Conservation (phyloP, 2,888 invertebrate species). For the Diadegma fenestrale region DNA sequence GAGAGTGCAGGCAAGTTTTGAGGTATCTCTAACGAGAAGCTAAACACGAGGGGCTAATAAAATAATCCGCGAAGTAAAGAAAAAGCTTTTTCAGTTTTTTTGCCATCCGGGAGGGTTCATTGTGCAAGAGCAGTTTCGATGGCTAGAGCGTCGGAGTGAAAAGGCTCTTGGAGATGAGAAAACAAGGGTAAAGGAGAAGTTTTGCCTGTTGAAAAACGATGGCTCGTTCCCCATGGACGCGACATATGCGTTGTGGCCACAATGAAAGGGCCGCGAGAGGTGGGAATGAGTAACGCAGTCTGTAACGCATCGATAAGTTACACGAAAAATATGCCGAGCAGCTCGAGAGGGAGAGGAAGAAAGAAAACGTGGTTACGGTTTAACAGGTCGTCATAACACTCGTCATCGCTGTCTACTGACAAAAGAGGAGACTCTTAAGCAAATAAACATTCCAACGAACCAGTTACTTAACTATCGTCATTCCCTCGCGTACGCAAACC, state of each 20-base stretch:
- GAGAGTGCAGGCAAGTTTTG: neutral
- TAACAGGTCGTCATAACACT: constrained; percentile 84
- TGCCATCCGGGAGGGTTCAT: neutral
- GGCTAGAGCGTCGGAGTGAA: constrained; percentile 37
- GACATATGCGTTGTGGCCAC: constrained; percentile 74
- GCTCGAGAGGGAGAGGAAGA: constrained; percentile 5
- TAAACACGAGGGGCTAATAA: constrained; percentile 57
- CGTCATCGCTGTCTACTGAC: constrained; percentile 76
- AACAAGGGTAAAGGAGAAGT: constrained; percentile 35
- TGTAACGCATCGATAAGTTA: constrained; percentile 49
- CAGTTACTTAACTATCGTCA: constrained; percentile 82
- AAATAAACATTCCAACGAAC: constrained; percentile 85
- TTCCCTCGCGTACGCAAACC: constrained; percentile 48
- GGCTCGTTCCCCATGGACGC: constrained; percentile 71
- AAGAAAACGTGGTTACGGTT: constrained; percentile 68
- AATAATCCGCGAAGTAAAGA: constrained; percentile 47
- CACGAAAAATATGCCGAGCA: neutral
- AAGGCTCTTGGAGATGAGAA: constrained; percentile 38
- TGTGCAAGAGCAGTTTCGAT: constrained; percentile 45
- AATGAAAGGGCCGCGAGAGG: constrained; percentile 69
- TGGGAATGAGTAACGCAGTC: constrained; percentile 14
- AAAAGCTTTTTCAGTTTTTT: constrained; percentile 17
- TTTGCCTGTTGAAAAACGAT: constrained; percentile 66
- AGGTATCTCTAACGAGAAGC: constrained; percentile 60
- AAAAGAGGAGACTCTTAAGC: constrained; percentile 80